Evolutionary conservation across 2,797 vertebrate species (phyloP).

Genomic region (Danionella dracula): DNA sequence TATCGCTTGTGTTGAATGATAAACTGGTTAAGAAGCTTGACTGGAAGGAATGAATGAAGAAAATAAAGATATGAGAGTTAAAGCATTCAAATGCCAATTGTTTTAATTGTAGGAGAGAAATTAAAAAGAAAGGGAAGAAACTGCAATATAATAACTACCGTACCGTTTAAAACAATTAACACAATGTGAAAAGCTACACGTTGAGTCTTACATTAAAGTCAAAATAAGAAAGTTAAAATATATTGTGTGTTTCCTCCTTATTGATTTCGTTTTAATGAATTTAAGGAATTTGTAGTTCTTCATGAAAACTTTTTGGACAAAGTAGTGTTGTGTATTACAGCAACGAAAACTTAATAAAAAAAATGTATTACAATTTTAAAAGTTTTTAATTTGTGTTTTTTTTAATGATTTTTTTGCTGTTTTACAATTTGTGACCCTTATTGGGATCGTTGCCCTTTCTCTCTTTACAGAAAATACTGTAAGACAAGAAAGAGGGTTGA

Average conservation of each 20-base stretch:
- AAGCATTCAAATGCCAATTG: not conserved
- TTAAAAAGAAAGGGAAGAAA: no score
- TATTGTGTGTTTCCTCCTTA: no score
- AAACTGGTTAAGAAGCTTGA: conserved; percentile 30
- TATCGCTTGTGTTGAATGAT: conserved; percentile 52
- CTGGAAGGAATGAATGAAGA: not conserved
- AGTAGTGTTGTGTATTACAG: not conserved
- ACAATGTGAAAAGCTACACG: no score
- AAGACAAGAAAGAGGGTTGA: conserved; percentile 9
- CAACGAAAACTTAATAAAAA: not conserved
- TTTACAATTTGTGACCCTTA: not conserved
- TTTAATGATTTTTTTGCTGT: not conserved
- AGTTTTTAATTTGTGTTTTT: no score
- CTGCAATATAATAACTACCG: no score
- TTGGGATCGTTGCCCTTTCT: conserved; percentile 10
- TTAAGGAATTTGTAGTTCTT: not conserved
- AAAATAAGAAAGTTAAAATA: no score
- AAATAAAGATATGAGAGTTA: not conserved
- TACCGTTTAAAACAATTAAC: no score
- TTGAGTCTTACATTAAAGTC: no score
- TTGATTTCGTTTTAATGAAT: not conserved
- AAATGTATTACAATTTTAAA: not conserved
- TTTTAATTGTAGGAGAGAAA: not conserved
- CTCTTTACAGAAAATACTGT: conserved; percentile 22
- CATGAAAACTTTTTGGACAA: no score